Evolutionary conservation across 92 coral and sea anemone species (phyloP).

Genomic region (Palythoa grandiflora): DNA sequence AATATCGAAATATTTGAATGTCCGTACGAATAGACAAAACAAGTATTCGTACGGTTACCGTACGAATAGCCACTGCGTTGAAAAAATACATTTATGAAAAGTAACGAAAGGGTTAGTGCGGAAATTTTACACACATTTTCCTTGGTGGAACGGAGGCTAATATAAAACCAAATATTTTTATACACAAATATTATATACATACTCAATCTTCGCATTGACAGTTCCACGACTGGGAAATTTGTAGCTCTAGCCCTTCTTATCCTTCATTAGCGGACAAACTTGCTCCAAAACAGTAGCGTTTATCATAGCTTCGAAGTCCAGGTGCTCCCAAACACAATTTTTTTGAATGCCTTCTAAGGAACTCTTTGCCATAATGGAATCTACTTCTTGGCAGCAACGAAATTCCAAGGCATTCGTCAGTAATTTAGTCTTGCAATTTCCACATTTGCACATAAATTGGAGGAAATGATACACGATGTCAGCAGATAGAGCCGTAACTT

Average conservation of each 20-base stretch:
- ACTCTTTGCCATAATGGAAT: conserved; percentile 8
- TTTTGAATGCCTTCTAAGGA: conserved; percentile 32
- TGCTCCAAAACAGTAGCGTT: conserved; percentile 47
- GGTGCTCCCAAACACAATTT: conserved; percentile 33
- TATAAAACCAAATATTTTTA: no score
- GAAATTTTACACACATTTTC: no score
- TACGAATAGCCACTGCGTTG: no score
- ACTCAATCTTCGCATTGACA: no score
- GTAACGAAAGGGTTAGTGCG: no score
- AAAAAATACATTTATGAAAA: no score
- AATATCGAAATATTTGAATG: no score
- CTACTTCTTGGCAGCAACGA: conserved; percentile 56
- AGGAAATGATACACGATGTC: background rate
- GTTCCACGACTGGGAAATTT: conserved; percentile 36
- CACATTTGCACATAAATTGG: conserved; percentile 20
- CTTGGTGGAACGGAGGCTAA: no score
- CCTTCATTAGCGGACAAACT: conserved; percentile 43
- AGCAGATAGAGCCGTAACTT: background rate
- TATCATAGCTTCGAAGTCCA: conserved; percentile 44
- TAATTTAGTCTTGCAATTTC: conserved; percentile 13
- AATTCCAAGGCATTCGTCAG: conserved; percentile 43
- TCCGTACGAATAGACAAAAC: no score
- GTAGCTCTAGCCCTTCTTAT: conserved; percentile 44
- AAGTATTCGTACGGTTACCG: no score
- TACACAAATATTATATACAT: no score